Evolutionary conservation across 1,140 invertebrate genomes (phyloP), one percentile per base, ranked within the genome.

Genomic region (Microplitis demolitor): DNA sequence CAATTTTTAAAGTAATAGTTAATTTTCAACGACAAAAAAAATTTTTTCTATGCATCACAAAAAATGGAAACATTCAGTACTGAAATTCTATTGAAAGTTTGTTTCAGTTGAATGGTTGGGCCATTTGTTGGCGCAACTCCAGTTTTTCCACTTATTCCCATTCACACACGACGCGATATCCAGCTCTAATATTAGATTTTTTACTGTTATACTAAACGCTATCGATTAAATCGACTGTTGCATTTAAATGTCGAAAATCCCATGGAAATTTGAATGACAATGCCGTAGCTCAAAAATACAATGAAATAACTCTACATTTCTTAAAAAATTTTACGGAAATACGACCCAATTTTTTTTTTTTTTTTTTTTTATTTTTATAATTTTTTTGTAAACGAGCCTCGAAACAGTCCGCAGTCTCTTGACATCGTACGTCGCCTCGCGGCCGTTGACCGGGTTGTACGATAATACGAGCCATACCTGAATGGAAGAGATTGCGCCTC

Each of bases 401-500:
- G 53, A 51, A 35, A 39, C 37, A 61, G 67, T 35, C 9, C n/a
- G 13, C 31, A 39, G 67, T 24, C 24, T 62, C 68, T 62, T 51
- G 24, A n/a, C 58, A 51, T 62, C 16, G 45, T 60, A 63, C 60
- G 68, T 70, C 68, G 50, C 24, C 50, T 71, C 45, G 31, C 60
- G 60, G 69, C 60, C 60, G 60, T 64, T 54, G 60, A 71, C 69
- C 69, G 61, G 14, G 69, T 60, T 71, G 45, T 54, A 71, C 61
- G 69, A 71, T 71, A 71, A 71, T 71, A 64, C 58, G 9, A 64
- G 11, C 69, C 60, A 13, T 9, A 64, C 24, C 39, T 71, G 45
- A 71, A 71, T 71, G 60, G 69, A 63, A 35, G n/a, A 71, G 61
- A 71, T 71, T 71, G 69, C 31, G 45, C 45, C 34, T 64, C 61